phyloP scores from a whole-genome alignment of 2,113 vertebrate genomes.

The Microcebus murinus region DNA sequence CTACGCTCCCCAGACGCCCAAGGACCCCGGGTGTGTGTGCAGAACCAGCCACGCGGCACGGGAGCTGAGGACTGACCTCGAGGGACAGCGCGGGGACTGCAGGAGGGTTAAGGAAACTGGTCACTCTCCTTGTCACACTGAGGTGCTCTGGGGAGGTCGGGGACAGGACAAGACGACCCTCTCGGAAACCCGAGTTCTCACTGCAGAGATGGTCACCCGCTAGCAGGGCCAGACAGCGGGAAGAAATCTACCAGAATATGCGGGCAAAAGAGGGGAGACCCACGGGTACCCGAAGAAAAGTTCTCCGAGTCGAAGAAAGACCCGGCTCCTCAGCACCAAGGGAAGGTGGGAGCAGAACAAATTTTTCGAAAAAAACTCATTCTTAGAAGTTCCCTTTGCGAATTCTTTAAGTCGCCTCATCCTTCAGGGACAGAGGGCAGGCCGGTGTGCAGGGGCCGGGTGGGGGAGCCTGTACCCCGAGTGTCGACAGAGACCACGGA shows the following conservation, averaged over 20 bases:
- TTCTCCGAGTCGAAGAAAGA: background rate
- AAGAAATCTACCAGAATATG: background rate
- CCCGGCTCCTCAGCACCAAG: background rate
- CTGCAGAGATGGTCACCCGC: rapidly evolving
- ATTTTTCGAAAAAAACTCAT: too few relatives aligned
- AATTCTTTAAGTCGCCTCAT: too few relatives aligned
- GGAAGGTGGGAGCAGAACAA: background rate
- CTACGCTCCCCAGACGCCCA: rapidly evolving
- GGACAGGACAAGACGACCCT: background rate
- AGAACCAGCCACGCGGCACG: background rate
- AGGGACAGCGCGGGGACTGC: background rate
- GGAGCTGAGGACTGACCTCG: too few relatives aligned
- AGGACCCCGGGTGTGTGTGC: background rate
- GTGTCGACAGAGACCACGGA: too few relatives aligned
- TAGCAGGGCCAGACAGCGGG: rapidly evolving
- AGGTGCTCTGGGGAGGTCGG: background rate
- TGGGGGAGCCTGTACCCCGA: too few relatives aligned
- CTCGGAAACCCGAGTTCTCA: rapidly evolving
- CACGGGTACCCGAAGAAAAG: rapidly evolving
- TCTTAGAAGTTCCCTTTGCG: too few relatives aligned
- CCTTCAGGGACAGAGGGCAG: background rate
- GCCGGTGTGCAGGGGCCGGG: too few relatives aligned
- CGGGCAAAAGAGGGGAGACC: too few relatives aligned
- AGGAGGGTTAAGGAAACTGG: too few relatives aligned
- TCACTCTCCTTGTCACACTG: rapidly evolving